phyloP scores from a whole-genome alignment of 2,888 invertebrate genomes.

The Mactromeris polynyma region DNA sequence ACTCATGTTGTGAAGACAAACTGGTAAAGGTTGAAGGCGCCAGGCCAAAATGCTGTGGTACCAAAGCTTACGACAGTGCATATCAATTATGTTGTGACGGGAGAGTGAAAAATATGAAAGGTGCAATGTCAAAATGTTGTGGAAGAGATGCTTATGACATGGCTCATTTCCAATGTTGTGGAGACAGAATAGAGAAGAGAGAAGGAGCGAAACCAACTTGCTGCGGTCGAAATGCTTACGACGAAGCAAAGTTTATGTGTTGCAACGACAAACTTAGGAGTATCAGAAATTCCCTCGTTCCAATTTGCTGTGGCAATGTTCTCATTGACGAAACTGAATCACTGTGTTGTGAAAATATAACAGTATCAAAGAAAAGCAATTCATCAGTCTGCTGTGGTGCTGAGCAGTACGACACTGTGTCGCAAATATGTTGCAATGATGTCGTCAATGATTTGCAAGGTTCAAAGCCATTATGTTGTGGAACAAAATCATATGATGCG shows the following conservation, averaged over 20 bases:
- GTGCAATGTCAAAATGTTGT: constrained; percentile 60
- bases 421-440: constrained; percentile 56
- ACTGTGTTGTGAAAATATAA: constrained; percentile 55
- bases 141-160: constrained; percentile 52
- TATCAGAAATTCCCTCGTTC: constrained; percentile 46
- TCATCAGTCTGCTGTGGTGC: constrained; percentile 58
- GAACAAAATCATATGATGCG: constrained; percentile 50
- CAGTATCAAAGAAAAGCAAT: constrained; percentile 43
- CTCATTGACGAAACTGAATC: constrained; percentile 51
- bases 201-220: constrained; percentile 53
- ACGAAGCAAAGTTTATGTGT: constrained; percentile 55
- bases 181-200: constrained; percentile 49
- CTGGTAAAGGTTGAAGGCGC: constrained; percentile 47
- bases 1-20: constrained; percentile 55
- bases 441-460: constrained; percentile 46
- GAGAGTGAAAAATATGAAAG: constrained; percentile 52
- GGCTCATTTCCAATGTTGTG: constrained; percentile 57
- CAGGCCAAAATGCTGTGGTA: constrained; percentile 63
- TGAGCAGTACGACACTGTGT: constrained; percentile 48
- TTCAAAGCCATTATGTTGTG: constrained; percentile 59
- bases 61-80: constrained; percentile 55
- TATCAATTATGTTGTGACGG: constrained; percentile 58
- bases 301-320: constrained; percentile 54
- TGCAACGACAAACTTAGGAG: constrained; percentile 50
- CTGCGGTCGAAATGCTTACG: constrained; percentile 56